Evolutionary conservation across 2,888 invertebrate genomes (phyloP).

Genomic region (Aquatica leii): DNA sequence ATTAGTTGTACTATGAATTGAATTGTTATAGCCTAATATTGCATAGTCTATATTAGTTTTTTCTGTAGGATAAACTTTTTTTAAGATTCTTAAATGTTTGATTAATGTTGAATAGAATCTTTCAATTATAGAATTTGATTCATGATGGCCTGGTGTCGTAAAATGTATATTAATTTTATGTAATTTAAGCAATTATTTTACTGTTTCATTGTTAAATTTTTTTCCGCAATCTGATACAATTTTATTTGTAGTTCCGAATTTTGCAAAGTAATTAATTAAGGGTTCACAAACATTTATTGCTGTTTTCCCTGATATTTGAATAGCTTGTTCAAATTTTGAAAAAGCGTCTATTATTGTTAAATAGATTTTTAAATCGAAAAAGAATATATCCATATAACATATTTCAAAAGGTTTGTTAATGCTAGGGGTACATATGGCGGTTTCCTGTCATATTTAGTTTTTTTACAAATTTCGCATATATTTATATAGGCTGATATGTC

Average conservation of each 20-base stretch:
- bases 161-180: constrained; percentile 15
- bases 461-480: constrained; percentile 1
- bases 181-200: constrained; percentile 14
- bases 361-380: not conserved
- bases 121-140: constrained; percentile 16
- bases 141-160: constrained; percentile 20
- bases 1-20: not conserved
- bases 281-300: constrained; percentile 1
- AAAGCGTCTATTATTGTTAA: constrained; percentile 11
- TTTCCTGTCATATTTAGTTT: not conserved
- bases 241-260: constrained; percentile 2
- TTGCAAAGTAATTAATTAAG: constrained; percentile 12
- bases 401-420: constrained; percentile 10
- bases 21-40: not conserved
- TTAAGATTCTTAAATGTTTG: constrained; percentile 15
- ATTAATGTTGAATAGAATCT: constrained; percentile 23
- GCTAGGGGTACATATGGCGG: not conserved
- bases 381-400: constrained; percentile 13
- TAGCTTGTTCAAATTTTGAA: constrained; percentile 17
- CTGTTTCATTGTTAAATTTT: constrained; percentile 13
- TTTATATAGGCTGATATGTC: not conserved
- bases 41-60: constrained; percentile 3
- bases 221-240: constrained; percentile 9
- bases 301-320: constrained; percentile 3
- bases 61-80: not conserved